A percentile compares a stretch with the other conserved stretches of the same genome.
phyloP scores from a whole-genome alignment of 2,113 vertebrate species.

The Rynchops niger region DNA sequence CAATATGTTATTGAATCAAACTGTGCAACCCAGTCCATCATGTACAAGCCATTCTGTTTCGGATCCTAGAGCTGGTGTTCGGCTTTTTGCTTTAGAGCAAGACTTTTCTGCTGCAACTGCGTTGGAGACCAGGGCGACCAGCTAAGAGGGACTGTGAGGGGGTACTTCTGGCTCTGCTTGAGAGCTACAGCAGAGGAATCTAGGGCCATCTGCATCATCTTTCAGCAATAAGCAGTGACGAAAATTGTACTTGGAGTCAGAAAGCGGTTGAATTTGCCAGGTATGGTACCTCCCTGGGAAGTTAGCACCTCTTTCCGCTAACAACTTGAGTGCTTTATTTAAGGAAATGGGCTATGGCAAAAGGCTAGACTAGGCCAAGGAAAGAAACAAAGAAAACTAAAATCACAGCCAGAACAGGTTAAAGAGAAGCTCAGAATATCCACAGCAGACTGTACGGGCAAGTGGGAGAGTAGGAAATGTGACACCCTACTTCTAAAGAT shows the following conservation, averaged over 20 bases:
- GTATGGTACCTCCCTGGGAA: background rate
- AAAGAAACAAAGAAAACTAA: background rate
- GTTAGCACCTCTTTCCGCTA: background rate
- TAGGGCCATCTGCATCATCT: background rate
- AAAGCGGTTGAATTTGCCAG: background rate
- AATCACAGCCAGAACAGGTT: background rate
- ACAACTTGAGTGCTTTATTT: background rate
- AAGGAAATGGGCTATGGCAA: background rate
- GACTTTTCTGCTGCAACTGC: background rate
- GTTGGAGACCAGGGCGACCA: background rate
- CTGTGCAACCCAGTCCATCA: rapidly evolving
- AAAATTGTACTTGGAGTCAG: background rate
- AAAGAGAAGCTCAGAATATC: background rate
- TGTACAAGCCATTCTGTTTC: rapidly evolving
- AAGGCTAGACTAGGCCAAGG: background rate
- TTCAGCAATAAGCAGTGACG: background rate
- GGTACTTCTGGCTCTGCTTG: background rate
- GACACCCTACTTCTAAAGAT: background rate
- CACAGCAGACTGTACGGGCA: background rate
- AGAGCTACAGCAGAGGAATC: background rate
- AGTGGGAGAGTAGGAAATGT: background rate
- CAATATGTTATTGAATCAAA: background rate
- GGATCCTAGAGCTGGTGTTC: background rate
- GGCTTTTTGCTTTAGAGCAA: background rate
- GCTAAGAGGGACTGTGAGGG: background rate